A percentile compares a stretch with the other conserved stretches of the same genome.
Evolutionary conservation across 2,113 vertebrate species (phyloP).

Genomic region (Campylomormyrus numenius): DNA sequence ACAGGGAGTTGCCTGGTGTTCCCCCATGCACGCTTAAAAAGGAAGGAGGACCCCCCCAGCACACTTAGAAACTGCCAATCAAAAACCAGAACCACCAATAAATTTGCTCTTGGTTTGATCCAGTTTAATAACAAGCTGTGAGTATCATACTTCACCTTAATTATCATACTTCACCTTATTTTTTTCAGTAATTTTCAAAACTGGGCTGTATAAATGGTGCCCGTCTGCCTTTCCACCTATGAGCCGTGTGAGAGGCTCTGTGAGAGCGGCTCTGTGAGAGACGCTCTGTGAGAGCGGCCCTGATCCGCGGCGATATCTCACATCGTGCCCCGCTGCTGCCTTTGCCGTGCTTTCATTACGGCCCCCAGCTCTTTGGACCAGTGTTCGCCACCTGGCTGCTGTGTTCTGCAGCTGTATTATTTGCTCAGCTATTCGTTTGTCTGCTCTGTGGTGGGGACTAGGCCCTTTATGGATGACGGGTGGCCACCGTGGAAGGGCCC

Average conservation of each 20-base stretch:
- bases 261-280: neutral
- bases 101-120: neutral
- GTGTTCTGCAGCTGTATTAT: neutral
- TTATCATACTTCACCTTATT: neutral
- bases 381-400: neutral
- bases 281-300: neutral
- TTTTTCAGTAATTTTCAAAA: neutral
- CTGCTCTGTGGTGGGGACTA: neutral
- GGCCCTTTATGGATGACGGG: neutral
- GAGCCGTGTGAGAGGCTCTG: neutral
- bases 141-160: neutral
- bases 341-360: neutral
- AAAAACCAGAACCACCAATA: neutral
- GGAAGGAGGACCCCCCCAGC: neutral
- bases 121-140: neutral
- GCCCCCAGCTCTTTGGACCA: neutral
- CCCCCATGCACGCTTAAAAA: neutral
- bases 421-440: neutral
- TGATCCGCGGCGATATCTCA: neutral
- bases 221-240: neutral
- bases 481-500: neutral
- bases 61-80: neutral
- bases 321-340: neutral
- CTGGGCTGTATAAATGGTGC: neutral
- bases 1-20: neutral